Evolutionary conservation across 2,888 invertebrate genomes (phyloP).

Genomic region (Carcina quercana): DNA sequence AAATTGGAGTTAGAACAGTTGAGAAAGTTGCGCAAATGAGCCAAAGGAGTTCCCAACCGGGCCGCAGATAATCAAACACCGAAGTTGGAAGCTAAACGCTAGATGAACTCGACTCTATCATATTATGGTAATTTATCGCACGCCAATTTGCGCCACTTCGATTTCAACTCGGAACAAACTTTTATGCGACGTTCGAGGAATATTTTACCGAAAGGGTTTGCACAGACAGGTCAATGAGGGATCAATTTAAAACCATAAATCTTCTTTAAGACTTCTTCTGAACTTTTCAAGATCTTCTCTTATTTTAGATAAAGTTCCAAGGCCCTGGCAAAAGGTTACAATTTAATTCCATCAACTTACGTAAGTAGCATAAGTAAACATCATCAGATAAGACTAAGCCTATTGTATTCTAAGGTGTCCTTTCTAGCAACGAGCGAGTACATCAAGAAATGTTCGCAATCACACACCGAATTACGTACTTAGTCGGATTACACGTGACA

Average conservation of each 20-base stretch:
- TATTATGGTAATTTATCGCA: constrained; percentile 71
- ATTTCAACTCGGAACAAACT: constrained; percentile 53
- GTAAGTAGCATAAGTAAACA: constrained; percentile 43
- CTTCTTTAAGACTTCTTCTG: constrained; percentile 21
- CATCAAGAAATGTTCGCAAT: constrained; percentile 60
- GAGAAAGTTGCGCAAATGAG: constrained; percentile 52
- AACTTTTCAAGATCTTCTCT: constrained; percentile 24
- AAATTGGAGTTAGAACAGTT: constrained; percentile 35
- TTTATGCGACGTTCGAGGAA: constrained; percentile 37
- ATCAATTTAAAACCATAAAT: constrained; percentile 39
- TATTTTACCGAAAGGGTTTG: constrained; percentile 39
- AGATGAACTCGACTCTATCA: constrained; percentile 65
- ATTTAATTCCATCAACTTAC: constrained; percentile 30
- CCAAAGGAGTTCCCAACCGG: constrained; percentile 48
- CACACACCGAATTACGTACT: constrained; percentile 67
- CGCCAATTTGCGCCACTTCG: constrained; percentile 59
- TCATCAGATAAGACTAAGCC: constrained; percentile 63
- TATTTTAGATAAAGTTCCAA: constrained; percentile 24
- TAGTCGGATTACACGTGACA: constrained; percentile 66
- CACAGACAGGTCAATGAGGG: constrained; percentile 30
- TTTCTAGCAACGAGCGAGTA: constrained; percentile 38
- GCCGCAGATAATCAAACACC: constrained; percentile 66
- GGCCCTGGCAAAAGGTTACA: constrained; percentile 22
- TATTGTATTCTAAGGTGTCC: constrained; percentile 58
- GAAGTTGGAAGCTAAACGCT: constrained; percentile 64